Percentiles rank a stretch among this genome's conserved stretches.
phyloP scores from a whole-genome alignment of 2,888 invertebrate genomes.

The Rutpela maculata region DNA sequence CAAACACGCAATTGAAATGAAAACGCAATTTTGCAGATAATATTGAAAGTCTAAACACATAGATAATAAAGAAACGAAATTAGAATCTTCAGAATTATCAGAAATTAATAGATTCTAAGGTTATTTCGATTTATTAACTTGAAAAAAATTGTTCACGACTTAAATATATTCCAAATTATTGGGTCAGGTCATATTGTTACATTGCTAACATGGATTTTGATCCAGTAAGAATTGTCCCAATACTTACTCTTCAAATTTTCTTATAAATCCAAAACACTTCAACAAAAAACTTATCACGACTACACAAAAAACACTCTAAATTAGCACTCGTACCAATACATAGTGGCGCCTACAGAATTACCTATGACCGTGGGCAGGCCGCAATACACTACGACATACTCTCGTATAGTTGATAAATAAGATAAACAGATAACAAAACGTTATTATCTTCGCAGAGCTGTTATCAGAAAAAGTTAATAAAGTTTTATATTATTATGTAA shows the following conservation, averaged over 20 bases:
- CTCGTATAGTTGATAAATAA: slow-evolving; percentile 28
- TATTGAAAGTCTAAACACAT: too few relatives aligned
- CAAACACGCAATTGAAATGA: too few relatives aligned
- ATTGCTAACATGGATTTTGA: too few relatives aligned
- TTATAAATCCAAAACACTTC: not conserved
- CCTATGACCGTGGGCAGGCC: not conserved
- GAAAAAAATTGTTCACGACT: too few relatives aligned
- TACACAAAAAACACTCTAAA: slow-evolving; percentile 1
- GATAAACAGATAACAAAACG: slow-evolving; percentile 36
- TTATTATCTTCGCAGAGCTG: slow-evolving; percentile 27
- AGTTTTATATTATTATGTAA: slow-evolving; percentile 4
- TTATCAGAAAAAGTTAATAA: slow-evolving; percentile 29
- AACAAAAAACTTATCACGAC: not conserved
- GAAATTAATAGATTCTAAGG: too few relatives aligned
- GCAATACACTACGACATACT: slow-evolving; percentile 20
- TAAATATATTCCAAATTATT: too few relatives aligned
- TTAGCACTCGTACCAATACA: not conserved
- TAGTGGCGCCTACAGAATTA: not conserved
- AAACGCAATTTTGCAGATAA: too few relatives aligned
- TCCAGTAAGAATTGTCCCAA: too few relatives aligned
- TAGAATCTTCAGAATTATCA: too few relatives aligned
- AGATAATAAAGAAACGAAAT: too few relatives aligned
- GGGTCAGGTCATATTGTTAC: too few relatives aligned
- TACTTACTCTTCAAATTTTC: not conserved
- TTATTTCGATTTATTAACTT: too few relatives aligned